phyloP scores from a whole-genome alignment of 2,797 vertebrate species.

The Pampus argenteus region DNA sequence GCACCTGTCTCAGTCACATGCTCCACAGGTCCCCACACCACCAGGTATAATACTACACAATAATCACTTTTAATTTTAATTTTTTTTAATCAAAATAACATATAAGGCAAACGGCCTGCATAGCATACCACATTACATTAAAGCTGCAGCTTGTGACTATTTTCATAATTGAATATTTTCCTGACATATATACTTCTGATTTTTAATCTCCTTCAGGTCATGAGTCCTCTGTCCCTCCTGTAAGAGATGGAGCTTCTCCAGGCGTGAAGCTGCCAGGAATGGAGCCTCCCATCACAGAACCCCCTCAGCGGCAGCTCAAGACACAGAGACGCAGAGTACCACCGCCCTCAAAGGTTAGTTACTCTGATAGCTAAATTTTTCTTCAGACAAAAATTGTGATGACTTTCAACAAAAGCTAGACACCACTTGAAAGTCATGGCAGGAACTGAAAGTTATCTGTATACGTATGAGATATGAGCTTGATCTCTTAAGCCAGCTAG shows the following conservation, averaged over 20 bases:
- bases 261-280: constrained; percentile 74
- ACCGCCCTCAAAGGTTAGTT: constrained; percentile 91
- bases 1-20: constrained; percentile 76
- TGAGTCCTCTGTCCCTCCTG: constrained; percentile 66
- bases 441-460: neutral
- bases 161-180: neutral
- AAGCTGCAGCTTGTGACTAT: neutral
- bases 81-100: neutral
- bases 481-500: neutral
- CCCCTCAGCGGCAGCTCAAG: constrained; percentile 89
- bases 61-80: neutral
- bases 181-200: neutral
- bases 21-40: constrained; percentile 86
- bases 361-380: neutral
- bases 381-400: neutral
- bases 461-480: neutral
- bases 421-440: neutral
- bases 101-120: neutral
- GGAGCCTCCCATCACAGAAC: constrained; percentile 67
- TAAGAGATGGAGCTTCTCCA: constrained; percentile 74
- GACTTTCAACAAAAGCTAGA: no score
- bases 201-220: constrained; percentile 66
- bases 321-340: constrained; percentile 90
- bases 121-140: neutral
- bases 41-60: constrained; percentile 53